phyloP scores from a whole-genome alignment of 92 coral and sea anemone species.

The Paramuricea clavata region DNA sequence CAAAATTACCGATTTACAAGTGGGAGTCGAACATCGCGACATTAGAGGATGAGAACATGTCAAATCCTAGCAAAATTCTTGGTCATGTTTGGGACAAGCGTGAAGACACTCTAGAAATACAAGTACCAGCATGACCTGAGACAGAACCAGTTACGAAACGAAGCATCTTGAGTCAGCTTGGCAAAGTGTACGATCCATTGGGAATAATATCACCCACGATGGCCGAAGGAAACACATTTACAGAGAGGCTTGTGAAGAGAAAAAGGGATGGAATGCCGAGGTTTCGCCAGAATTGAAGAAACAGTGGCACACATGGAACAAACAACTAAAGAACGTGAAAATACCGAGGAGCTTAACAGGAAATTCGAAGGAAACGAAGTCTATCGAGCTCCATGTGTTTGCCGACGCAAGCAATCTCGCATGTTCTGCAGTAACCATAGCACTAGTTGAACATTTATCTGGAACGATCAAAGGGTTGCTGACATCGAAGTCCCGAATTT shows the following conservation, averaged over 20 bases:
- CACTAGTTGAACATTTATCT: too few relatives aligned
- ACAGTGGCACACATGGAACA: conserved; percentile 29
- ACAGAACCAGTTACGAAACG: conserved; percentile 37
- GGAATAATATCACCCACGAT: conserved; percentile 47
- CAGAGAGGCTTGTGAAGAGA: conserved; percentile 54
- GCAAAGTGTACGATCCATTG: conserved; percentile 44
- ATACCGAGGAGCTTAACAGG: conserved; percentile 31
- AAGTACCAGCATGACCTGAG: conserved; percentile 4
- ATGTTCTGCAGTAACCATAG: too few relatives aligned
- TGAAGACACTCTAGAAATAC: conserved; percentile 28
- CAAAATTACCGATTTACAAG: conserved; percentile 45
- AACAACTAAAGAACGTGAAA: conserved; percentile 34
- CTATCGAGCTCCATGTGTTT: conserved; percentile 8
- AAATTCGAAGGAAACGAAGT: background rate
- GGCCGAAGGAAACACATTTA: conserved; percentile 48
- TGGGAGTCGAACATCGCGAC: conserved; percentile 41
- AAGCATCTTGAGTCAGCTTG: conserved; percentile 41
- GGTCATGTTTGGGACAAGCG: conserved; percentile 45
- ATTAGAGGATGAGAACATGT: conserved; percentile 37
- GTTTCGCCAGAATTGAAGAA: conserved; percentile 18
- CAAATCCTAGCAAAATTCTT: conserved; percentile 38
- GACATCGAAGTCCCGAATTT: too few relatives aligned
- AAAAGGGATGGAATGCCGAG: conserved; percentile 26
- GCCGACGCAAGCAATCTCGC: too few relatives aligned
- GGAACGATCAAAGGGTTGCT: too few relatives aligned